A percentile compares a stretch with the other conserved stretches of the same genome.
Conservation (phyloP, 2,797 vertebrate species). For the Alfaro cultratus region DNA sequence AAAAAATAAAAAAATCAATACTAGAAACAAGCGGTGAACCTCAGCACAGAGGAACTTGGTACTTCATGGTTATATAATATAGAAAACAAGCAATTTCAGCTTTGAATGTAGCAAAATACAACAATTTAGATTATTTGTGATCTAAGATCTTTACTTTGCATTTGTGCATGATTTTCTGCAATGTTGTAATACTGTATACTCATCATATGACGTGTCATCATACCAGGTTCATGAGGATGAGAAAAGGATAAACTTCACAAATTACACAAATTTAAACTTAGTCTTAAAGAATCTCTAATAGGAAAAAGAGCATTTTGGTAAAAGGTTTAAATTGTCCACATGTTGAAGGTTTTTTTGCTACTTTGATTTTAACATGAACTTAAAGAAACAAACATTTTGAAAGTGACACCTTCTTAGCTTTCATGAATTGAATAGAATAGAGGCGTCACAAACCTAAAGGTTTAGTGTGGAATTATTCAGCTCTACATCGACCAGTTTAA, state of each 20-base stretch:
- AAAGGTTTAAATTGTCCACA: not conserved
- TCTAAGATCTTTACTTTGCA: not conserved
- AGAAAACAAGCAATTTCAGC: not conserved
- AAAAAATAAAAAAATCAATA: not conserved
- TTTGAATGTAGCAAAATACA: not conserved
- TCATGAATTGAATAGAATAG: not conserved
- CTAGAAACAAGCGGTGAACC: not conserved
- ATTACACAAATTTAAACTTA: not conserved
- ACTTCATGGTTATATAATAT: not conserved
- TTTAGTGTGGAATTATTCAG: not conserved
- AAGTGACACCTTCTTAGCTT: not conserved
- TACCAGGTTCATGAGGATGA: not conserved
- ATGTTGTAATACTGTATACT: not conserved
- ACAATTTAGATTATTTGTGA: not conserved
- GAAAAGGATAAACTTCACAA: not conserved
- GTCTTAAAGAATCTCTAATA: not conserved
- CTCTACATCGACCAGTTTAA: not conserved
- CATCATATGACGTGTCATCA: not conserved
- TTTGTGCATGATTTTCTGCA: not conserved
- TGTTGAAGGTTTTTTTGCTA: not conserved
- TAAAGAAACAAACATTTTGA: not conserved
- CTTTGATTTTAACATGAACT: not conserved
- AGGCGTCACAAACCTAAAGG: not conserved
- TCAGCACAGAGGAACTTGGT: not conserved
- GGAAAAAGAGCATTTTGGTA: not conserved